Conservation (phyloP, 1,140 invertebrate genomes). For the Cheumatopsyche charites region DNA sequence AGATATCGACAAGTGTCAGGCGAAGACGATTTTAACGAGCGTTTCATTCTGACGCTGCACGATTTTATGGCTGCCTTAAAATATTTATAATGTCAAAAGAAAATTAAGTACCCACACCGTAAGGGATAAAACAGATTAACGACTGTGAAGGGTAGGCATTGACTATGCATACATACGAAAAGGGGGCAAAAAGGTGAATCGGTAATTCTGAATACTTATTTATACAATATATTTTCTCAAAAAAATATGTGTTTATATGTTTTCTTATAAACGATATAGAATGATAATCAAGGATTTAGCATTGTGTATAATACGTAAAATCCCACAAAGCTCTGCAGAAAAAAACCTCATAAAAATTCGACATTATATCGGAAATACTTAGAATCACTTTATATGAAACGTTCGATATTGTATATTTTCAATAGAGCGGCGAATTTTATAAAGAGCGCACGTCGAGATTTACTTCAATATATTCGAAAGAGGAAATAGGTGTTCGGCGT, state of each 20-base stretch:
- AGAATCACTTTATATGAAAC: too few relatives aligned
- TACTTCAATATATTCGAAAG: constrained; percentile 1
- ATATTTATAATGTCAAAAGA: constrained; percentile 19
- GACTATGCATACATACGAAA: not conserved
- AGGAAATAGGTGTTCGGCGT: not conserved
- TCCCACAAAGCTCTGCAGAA: too few relatives aligned
- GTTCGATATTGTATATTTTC: too few relatives aligned
- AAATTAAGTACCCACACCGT: constrained; percentile 14
- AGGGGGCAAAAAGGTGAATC: too few relatives aligned
- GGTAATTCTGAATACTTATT: too few relatives aligned
- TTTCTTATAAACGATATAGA: too few relatives aligned
- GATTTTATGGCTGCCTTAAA: not conserved
- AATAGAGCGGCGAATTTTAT: not conserved
- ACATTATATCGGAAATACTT: too few relatives aligned
- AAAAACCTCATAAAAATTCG: too few relatives aligned
- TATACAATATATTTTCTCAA: too few relatives aligned
- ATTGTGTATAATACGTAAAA: too few relatives aligned
- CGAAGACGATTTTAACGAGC: constrained; percentile 6
- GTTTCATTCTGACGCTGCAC: not conserved
- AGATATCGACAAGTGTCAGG: not conserved
- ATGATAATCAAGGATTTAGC: too few relatives aligned
- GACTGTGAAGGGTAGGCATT: not conserved
- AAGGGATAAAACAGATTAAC: constrained; percentile 4
- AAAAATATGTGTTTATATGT: too few relatives aligned
- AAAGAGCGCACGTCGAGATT: not conserved